phyloP scores from a whole-genome alignment of 2,797 vertebrate genomes.

The Hypotaenidia okinawae region DNA sequence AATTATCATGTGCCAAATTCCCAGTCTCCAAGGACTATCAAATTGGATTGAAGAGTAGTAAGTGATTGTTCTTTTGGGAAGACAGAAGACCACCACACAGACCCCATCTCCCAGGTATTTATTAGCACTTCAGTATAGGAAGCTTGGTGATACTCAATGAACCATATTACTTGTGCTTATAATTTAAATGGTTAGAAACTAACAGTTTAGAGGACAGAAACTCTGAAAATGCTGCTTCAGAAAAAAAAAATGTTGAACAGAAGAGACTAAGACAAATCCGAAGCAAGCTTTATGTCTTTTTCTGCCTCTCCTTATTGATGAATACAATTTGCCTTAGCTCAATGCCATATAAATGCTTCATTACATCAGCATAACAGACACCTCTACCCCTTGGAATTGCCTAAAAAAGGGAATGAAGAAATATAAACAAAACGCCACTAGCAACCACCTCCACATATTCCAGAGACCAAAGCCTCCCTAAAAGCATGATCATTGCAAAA shows the following conservation, averaged over 20 bases:
- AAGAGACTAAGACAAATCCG: background rate
- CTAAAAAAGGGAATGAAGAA: background rate
- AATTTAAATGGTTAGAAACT: background rate
- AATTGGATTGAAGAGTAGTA: background rate
- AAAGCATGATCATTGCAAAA: background rate
- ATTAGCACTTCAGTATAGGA: background rate
- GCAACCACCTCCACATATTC: background rate
- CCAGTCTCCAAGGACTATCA: background rate
- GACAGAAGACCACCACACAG: background rate
- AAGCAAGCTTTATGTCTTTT: background rate
- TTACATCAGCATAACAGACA: background rate
- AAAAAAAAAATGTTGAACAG: background rate
- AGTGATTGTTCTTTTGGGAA: background rate
- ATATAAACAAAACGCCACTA: background rate
- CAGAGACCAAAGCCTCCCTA: no score
- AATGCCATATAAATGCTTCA: background rate
- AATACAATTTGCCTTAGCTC: background rate
- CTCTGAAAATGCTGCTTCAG: background rate
- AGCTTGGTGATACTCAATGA: background rate
- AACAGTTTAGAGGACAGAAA: background rate
- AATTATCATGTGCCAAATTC: background rate
- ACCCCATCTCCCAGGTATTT: background rate
- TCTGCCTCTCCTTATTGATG: background rate
- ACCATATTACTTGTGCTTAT: background rate
- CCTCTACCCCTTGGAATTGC: background rate